Base-by-base conservation (phyloP, 1,140 invertebrate species). In the Gonioctena quinquepunctata region DNA sequence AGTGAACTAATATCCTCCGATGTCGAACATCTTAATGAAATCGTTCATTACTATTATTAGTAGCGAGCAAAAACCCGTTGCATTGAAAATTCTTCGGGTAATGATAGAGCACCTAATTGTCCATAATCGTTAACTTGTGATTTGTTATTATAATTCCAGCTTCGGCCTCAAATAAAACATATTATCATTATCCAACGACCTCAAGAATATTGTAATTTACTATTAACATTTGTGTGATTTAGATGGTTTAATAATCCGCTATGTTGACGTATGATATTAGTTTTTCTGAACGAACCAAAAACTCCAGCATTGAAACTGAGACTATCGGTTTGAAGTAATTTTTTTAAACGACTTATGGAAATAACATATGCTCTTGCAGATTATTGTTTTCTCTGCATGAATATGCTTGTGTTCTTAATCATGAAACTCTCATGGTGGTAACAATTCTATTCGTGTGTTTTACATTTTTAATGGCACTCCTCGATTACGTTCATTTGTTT, bases 401-500 rank as follows among this genome's bases (percentile, higher is more conserved):
- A n/a, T n/a, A n/a, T n/a, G n/a, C n/a, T n/a, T n/a, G n/a, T n/a
- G n/a, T n/a, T n/a, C n/a, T n/a, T n/a, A n/a, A n/a, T 42, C 33
- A 42, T 4, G 11, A n/a, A 42, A n/a, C 33, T 42, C 33, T n/a
- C 2, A 42, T 13, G 28, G n/a, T 33, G 27, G 25, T 42, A 49
- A 42, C 48, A 22, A 63, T 18, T 63, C 26, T 42, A 49, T 48
- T 63, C 61, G 26, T 48, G 61, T 50, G 28, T n/a, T 7, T 3
- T 3, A 42, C 18, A 42, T 63, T 63, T 63, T 63, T 63, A 3
- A 11, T 8, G 42, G 48, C 61, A 63, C 61, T 63, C 61, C 61
- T 22, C 28, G 61, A 63, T 60, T 60, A 23, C 3, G 57, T 42
- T 50, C 61, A 50, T 63, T 63, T 63, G 28, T 63, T 63, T 33